Conservation (phyloP, 2,888 invertebrate species). For the Oxycera nigricornis region DNA sequence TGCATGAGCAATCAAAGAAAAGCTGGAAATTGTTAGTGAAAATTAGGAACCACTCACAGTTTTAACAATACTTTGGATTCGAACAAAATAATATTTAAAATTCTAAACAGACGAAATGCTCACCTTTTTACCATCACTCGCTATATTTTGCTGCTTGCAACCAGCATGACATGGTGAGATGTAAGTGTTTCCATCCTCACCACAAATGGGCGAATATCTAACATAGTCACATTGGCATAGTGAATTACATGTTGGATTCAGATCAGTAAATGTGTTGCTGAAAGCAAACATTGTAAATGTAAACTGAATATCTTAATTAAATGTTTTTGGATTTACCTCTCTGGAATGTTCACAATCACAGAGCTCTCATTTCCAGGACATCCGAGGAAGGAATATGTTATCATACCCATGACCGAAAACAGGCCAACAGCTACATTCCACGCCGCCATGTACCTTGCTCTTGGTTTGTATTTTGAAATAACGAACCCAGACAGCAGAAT, state of each 20-base stretch:
- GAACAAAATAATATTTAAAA: background rate
- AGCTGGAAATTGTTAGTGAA: constrained; percentile 11
- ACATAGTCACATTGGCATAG: constrained; percentile 74
- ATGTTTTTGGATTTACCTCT: no score
- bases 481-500: constrained; percentile 72
- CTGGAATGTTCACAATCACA: constrained; percentile 58
- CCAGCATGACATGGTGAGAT: constrained; percentile 85
- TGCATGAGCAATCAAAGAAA: constrained; percentile 29
- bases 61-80: background rate
- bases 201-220: constrained; percentile 77
- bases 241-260: constrained; percentile 65
- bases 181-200: constrained; percentile 70
- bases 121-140: constrained; percentile 62
- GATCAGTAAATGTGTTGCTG: background rate
- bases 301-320: background rate
- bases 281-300: background rate
- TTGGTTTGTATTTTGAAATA: constrained; percentile 72
- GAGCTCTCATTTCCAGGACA: constrained; percentile 69
- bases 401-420: constrained; percentile 69
- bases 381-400: constrained; percentile 72
- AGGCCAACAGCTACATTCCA: constrained; percentile 74
- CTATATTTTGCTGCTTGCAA: constrained; percentile 64
- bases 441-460: constrained; percentile 70
- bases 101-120: background rate
- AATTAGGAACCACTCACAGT: background rate